A percentile compares a stretch with the other conserved stretches of the same genome.
phyloP scores from a whole-genome alignment of 2,888 invertebrate species.

The Dasysyrphus tricinctus region DNA sequence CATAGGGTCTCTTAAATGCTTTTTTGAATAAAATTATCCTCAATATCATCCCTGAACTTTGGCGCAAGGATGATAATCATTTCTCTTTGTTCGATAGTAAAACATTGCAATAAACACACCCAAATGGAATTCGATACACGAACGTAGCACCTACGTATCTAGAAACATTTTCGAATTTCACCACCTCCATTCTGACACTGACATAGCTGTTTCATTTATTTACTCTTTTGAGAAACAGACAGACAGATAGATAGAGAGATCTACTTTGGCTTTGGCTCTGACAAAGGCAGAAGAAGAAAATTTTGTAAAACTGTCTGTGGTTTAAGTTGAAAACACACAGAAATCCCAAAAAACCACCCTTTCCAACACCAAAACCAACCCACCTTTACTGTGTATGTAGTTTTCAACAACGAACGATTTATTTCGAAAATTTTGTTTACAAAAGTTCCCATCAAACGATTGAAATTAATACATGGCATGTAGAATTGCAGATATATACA shows the following conservation, averaged over 20 bases:
- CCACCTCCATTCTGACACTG: constrained; percentile 15
- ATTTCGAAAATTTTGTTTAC: constrained; percentile 17
- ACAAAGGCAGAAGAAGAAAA: constrained; percentile 12
- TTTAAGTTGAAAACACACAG: not conserved
- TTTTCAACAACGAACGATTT: constrained; percentile 14
- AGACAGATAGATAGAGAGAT: constrained; percentile 22
- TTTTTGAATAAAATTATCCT: not conserved
- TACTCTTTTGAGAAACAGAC: constrained; percentile 9
- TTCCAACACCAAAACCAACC: not conserved
- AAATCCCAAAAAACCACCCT: constrained; percentile 5
- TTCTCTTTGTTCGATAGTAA: not conserved
- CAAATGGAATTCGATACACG: constrained; percentile 3
- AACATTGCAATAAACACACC: not conserved
- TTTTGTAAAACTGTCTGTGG: constrained; percentile 38
- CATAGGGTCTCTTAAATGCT: not conserved
- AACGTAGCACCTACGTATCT: too few species aligned
- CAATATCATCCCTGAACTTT: not conserved
- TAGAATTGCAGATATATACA: constrained; percentile 18
- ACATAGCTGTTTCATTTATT: constrained; percentile 40
- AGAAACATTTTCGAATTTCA: constrained; percentile 17
- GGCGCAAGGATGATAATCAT: not conserved
- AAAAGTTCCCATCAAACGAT: constrained; percentile 32
- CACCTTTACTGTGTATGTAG: not conserved
- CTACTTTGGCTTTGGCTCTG: constrained; percentile 2
- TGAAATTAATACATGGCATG: constrained; percentile 19